A percentile compares a stretch with the other conserved stretches of the same genome.
These are phyloP conservation scores for Anoplius nigerrimus DNA, from an alignment of 2,888 invertebrate species.

Conservation along the genomic window DNA sequence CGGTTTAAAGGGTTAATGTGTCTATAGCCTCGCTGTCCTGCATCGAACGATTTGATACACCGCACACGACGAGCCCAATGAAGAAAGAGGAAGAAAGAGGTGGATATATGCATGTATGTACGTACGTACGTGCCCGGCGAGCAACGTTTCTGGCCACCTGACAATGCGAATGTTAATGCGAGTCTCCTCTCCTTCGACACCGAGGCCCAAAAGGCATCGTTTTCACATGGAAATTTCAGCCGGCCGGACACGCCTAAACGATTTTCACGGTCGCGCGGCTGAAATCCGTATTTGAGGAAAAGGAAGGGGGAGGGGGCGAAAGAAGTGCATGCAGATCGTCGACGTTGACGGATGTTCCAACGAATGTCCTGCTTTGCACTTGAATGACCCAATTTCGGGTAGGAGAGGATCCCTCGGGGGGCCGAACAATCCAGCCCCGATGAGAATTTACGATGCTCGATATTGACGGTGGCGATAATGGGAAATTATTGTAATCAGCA, in stretches of 20 bases:
- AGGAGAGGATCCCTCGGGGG: constrained; percentile 13
- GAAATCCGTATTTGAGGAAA: constrained; percentile 44
- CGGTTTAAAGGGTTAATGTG: background rate
- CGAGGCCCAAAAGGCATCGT: constrained; percentile 13
- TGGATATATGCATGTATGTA: too few species aligned
- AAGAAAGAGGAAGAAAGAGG: too few species aligned
- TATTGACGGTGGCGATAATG: constrained; percentile 11
- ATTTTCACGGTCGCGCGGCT: constrained; percentile 42
- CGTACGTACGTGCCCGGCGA: background rate
- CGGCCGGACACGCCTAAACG: constrained; percentile 19
- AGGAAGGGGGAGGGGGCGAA: constrained; percentile 17
- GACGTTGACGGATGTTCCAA: background rate
- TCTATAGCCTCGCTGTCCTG: too few species aligned
- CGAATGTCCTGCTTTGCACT: constrained; percentile 56
- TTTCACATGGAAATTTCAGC: constrained; percentile 54
- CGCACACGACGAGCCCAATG: background rate
- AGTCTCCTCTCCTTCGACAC: constrained; percentile 1
- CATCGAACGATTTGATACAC: constrained; percentile 1
- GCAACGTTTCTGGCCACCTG: background rate
- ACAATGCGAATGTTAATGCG: constrained; percentile 5
- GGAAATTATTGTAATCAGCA: constrained; percentile 2
- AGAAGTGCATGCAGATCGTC: background rate
- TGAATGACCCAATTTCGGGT: constrained; percentile 60
- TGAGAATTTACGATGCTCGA: constrained; percentile 45
- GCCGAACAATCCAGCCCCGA: constrained; percentile 17